A percentile compares a stretch with the other conserved stretches of the same genome.
Conservation (phyloP, 2,888 invertebrate species). For the Trimorus sp. region DNA sequence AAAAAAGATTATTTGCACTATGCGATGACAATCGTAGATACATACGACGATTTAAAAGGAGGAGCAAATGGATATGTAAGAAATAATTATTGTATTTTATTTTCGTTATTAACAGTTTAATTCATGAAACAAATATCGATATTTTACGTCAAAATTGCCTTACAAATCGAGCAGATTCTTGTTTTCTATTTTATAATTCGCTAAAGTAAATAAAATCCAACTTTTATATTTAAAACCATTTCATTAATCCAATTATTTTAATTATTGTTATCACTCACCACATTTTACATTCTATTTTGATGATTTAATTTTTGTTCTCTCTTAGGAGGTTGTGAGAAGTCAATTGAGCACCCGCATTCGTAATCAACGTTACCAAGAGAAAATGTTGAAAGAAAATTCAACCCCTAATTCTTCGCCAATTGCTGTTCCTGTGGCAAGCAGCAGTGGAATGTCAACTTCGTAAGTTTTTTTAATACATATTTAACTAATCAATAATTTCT, state of each 20-base stretch:
- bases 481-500: too few species aligned
- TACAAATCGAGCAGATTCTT: too few species aligned
- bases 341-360: not conserved
- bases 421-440: not conserved
- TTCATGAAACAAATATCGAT: too few species aligned
- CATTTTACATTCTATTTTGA: too few species aligned
- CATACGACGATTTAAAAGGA: not conserved
- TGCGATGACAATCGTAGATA: not conserved
- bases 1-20: not conserved
- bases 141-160: too few species aligned
- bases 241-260: too few species aligned
- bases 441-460: not conserved
- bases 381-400: too few species aligned
- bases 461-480: not conserved
- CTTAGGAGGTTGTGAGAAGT: not conserved
- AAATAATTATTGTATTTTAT: not conserved
- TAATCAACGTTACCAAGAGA: not conserved
- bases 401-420: too few species aligned
- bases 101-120: not conserved
- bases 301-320: not conserved
- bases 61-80: not conserved
- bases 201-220: too few species aligned
- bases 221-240: too few species aligned
- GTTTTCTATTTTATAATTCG: too few species aligned
- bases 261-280: too few species aligned